Conservation (phyloP, 1,140 invertebrate species). For the Neomicropteryx cornuta region DNA sequence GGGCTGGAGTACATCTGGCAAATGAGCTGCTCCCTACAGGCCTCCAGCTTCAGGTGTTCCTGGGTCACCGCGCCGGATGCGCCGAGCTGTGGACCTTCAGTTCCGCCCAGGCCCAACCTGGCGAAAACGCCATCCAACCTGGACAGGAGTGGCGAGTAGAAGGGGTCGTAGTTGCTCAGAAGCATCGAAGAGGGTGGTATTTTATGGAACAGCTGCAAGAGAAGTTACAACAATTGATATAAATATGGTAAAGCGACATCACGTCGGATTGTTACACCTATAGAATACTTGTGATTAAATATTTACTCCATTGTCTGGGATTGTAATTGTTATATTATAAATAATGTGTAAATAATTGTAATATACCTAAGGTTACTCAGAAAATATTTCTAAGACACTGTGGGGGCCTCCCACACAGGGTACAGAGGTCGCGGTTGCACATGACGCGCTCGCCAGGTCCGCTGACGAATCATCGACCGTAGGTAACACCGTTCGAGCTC, state of each 20-base stretch:
- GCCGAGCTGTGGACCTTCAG: too few relatives aligned
- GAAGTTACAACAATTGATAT: constrained; percentile 9
- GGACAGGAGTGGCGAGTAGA: constrained; percentile 73
- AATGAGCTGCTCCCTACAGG: constrained; percentile 67
- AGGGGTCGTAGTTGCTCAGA: constrained; percentile 75
- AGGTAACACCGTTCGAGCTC: too few relatives aligned
- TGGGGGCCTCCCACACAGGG: too few relatives aligned
- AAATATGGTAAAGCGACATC: constrained; percentile 4
- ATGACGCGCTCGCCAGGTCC: too few relatives aligned
- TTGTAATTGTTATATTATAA: too few relatives aligned
- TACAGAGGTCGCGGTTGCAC: too few relatives aligned
- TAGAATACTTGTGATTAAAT: not conserved
- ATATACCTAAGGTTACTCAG: too few relatives aligned
- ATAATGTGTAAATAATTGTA: too few relatives aligned
- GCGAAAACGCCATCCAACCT: constrained; percentile 72
- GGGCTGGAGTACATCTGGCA: constrained; percentile 79
- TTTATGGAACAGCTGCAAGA: constrained; percentile 65
- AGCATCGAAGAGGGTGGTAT: constrained; percentile 71
- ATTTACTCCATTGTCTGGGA: not conserved
- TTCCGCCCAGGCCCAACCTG: too few relatives aligned
- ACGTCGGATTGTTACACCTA: not conserved
- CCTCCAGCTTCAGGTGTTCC: constrained; percentile 42
- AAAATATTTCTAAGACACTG: too few relatives aligned
- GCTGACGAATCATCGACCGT: too few relatives aligned
- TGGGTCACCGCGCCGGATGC: constrained; percentile 32